Conservation (phyloP, 2,888 invertebrate species). For the Agrochola lychnidis region DNA sequence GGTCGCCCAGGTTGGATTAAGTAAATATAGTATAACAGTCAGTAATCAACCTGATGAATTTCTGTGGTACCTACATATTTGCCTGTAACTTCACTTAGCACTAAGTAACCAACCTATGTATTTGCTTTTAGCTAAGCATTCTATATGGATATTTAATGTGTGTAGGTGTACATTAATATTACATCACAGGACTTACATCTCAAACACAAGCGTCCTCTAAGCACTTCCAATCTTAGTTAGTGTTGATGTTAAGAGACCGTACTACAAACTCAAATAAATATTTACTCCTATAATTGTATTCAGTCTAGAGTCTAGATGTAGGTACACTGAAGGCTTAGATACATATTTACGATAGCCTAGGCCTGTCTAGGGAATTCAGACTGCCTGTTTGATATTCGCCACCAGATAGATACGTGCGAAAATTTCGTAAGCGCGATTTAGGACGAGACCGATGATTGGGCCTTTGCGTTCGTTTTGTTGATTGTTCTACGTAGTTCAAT, state of each 20-base stretch:
- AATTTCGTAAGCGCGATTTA: constrained; percentile 37
- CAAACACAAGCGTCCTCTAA: constrained; percentile 22
- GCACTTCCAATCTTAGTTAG: constrained; percentile 23
- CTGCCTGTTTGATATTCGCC: constrained; percentile 56
- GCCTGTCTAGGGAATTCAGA: constrained; percentile 35
- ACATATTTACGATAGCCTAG: constrained; percentile 38
- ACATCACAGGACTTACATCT: not conserved
- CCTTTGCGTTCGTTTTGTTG: constrained; percentile 20
- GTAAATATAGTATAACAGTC: too few species aligned
- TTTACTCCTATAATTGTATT: constrained; percentile 38
- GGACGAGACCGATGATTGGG: constrained; percentile 24
- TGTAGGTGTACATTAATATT: constrained; percentile 20
- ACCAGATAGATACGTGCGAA: constrained; percentile 49
- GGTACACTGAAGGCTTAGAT: constrained; percentile 22
- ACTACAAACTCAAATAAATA: constrained; percentile 28
- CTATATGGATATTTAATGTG: constrained; percentile 1
- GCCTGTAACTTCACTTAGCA: not conserved
- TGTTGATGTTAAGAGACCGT: not conserved
- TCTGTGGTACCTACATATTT: not conserved
- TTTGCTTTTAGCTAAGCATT: constrained; percentile 5
- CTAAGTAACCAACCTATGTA: constrained; percentile 5
- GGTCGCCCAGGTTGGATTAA: too few species aligned
- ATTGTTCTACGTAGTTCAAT: constrained; percentile 28
- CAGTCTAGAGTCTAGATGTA: constrained; percentile 13
- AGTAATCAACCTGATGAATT: not conserved